Conservation (phyloP, 2,888 invertebrate species). For the Alloscopus bannaensis region DNA sequence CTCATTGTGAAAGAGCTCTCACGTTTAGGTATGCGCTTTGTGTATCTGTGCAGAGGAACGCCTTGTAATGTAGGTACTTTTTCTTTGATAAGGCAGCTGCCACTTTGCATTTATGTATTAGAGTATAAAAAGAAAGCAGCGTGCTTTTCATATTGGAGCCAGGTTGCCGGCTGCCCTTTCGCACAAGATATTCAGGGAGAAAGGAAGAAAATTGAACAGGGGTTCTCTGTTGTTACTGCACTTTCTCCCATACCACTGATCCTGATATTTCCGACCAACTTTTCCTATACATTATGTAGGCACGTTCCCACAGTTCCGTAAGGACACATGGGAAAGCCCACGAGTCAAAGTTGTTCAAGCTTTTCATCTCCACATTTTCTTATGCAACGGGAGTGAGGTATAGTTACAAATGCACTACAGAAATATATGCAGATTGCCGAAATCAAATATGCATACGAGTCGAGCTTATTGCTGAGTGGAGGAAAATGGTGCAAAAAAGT, state of each 20-base stretch:
- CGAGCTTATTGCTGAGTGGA: not conserved
- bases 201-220: no score
- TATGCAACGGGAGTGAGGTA: not conserved
- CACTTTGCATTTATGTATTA: no score
- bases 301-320: slow-evolving; percentile 3
- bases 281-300: slow-evolving; percentile 24
- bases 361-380: not conserved
- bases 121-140: no score
- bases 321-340: not conserved
- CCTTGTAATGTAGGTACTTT: no score
- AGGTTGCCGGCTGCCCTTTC: no score
- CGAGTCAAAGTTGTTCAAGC: not conserved
- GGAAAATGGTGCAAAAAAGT: slow-evolving; percentile 18
- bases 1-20: no score
- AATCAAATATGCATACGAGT: slow-evolving; percentile 62
- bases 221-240: no score
- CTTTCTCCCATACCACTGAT: no score
- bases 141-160: no score
- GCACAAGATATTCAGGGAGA: no score
- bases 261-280: slow-evolving; percentile 13
- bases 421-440: slow-evolving; percentile 60
- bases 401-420: not conserved
- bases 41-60: not conserved
- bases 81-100: not conserved
- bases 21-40: not conserved